phyloP scores from a whole-genome alignment of 2,888 invertebrate species.

The Zhengitettix transpicula region DNA sequence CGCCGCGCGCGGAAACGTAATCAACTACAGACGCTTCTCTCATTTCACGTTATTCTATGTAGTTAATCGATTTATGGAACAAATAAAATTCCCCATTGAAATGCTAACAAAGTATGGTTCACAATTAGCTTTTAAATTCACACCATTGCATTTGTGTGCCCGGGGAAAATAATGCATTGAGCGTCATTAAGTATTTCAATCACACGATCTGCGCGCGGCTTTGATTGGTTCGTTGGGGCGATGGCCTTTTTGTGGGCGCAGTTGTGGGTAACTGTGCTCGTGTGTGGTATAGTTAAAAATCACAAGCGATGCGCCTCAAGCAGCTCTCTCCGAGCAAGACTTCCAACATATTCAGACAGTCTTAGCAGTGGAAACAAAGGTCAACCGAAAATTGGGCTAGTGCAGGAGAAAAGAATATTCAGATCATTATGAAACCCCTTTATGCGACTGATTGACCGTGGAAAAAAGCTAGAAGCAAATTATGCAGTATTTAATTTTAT shows the following conservation, averaged over 20 bases:
- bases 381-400: too few relatives aligned
- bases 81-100: background rate
- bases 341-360: too few relatives aligned
- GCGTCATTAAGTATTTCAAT: background rate
- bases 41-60: background rate
- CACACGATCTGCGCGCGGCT: background rate
- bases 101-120: background rate
- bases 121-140: background rate
- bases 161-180: background rate
- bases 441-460: too few relatives aligned
- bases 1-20: slow-evolving; percentile 5
- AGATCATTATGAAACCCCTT: too few relatives aligned
- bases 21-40: background rate
- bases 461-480: too few relatives aligned
- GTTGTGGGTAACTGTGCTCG: background rate
- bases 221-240: background rate
- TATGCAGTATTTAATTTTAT: too few relatives aligned
- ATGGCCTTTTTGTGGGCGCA: background rate
- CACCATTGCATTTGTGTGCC: background rate
- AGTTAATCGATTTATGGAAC: background rate
- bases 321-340: too few relatives aligned
- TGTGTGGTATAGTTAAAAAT: background rate
- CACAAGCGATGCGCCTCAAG: background rate
- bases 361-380: too few relatives aligned
- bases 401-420: too few relatives aligned